phyloP scores from a whole-genome alignment of 2,888 invertebrate genomes.

The Lampropteryx suffumata region DNA sequence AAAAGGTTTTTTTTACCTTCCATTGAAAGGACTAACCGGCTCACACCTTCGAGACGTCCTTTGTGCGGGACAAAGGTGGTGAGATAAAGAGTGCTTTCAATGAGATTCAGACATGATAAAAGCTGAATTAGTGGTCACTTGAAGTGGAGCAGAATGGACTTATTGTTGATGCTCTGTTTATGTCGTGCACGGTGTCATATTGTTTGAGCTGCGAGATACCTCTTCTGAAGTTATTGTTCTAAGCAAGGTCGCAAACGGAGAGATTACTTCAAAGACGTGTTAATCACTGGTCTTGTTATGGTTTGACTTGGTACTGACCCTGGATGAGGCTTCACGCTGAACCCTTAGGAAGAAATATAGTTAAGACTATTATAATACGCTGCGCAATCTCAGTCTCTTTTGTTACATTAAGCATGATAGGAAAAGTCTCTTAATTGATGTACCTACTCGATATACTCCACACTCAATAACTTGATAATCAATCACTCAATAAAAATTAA shows the following conservation, averaged over 20 bases:
- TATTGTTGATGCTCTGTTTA: constrained; percentile 19
- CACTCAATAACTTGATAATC: no score
- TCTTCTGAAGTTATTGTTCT: constrained; percentile 1
- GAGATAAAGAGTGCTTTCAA: constrained; percentile 45
- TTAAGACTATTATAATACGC: no score
- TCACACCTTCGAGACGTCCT: constrained; percentile 55
- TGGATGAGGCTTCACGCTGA: no score
- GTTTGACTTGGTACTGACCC: no score
- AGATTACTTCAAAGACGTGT: no score
- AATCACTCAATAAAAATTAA: no score
- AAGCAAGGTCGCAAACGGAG: constrained; percentile 2
- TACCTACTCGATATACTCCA: no score
- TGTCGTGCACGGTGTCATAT: constrained; percentile 15
- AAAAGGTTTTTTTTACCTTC: constrained; percentile 31
- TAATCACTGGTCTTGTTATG: no score
- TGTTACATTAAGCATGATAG: no score
- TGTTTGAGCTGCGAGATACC: constrained; percentile 1
- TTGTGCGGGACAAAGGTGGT: constrained; percentile 48
- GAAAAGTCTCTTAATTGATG: no score
- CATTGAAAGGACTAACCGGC: constrained; percentile 34
- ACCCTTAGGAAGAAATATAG: no score
- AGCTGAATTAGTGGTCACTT: constrained; percentile 32
- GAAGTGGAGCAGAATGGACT: constrained; percentile 18
- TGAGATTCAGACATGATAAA: constrained; percentile 38
- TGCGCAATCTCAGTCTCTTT: no score